Evolutionary conservation across 2,113 vertebrate species (phyloP).

Genomic region (Eptesicus fuscus): DNA sequence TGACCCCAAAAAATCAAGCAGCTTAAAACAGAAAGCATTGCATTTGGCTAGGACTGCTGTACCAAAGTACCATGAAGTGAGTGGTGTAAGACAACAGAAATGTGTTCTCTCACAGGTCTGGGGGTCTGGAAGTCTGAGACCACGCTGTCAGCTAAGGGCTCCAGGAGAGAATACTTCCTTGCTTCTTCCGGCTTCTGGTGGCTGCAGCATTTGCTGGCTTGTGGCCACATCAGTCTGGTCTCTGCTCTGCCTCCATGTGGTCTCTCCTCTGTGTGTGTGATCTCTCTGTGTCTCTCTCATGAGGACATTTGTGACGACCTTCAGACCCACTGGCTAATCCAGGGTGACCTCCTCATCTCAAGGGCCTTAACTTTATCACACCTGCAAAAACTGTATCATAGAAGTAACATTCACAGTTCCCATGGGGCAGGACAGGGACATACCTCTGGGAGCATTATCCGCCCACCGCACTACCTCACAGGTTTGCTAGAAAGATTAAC

Average conservation of each 20-base stretch:
- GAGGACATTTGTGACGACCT: neutral
- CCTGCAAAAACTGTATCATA: neutral
- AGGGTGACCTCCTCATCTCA: neutral
- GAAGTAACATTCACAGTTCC: neutral
- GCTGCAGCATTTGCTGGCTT: neutral
- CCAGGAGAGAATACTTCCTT: neutral
- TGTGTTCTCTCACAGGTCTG: neutral
- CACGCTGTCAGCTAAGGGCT: neutral
- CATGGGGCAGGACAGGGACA: too few relatives aligned
- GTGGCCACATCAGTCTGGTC: fast-evolving
- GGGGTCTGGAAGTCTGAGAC: neutral
- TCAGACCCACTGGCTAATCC: neutral
- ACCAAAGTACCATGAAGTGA: neutral
- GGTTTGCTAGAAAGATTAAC: neutral
- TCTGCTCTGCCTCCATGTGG: fast-evolving
- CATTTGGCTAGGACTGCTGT: neutral
- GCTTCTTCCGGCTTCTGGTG: neutral
- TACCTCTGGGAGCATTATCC: neutral
- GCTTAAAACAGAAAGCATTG: neutral
- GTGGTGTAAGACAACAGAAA: neutral
- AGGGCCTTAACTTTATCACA: neutral
- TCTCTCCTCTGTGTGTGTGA: neutral
- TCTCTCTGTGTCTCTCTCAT: neutral
- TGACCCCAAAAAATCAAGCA: neutral
- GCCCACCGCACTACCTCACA: neutral